Conservation (phyloP, 2,797 vertebrate species). For the Thalassophryne amazonica region DNA sequence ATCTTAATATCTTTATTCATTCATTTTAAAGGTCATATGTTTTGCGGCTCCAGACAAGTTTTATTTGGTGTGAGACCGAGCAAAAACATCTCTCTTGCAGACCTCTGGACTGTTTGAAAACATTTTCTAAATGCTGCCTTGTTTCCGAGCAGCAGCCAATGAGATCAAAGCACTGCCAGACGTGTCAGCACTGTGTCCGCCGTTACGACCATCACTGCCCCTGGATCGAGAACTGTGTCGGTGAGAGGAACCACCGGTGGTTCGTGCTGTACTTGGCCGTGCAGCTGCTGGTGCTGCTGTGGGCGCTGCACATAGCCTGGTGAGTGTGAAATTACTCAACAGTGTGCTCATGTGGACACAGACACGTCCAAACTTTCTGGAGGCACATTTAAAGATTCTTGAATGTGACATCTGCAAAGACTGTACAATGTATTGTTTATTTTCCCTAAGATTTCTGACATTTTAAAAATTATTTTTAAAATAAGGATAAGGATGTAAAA, state of each 20-base stretch:
- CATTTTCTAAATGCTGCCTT: not conserved
- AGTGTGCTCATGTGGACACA: too few species aligned
- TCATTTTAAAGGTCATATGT: too few species aligned
- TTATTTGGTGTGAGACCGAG: too few species aligned
- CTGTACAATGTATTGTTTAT: too few species aligned
- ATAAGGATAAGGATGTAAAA: too few species aligned
- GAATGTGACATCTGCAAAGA: not conserved
- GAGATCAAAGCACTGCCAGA: conserved; percentile 90
- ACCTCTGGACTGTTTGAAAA: too few species aligned
- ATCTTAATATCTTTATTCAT: too few species aligned
- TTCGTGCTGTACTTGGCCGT: conserved; percentile 85
- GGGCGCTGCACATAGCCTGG: conserved; percentile 87
- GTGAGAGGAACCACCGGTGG: conserved; percentile 91
- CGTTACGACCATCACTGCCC: conserved; percentile 96
- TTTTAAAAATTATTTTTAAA: too few species aligned
- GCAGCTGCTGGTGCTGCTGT: conserved; percentile 87
- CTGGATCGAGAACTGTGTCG: conserved; percentile 96
- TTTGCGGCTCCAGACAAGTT: too few species aligned
- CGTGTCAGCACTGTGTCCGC: conserved; percentile 88
- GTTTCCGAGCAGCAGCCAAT: conserved; percentile 85
- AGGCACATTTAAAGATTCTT: too few species aligned
- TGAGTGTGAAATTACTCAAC: conserved; percentile 61
- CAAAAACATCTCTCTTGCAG: too few species aligned
- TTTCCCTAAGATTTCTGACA: too few species aligned
- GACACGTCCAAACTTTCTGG: not conserved